These are phyloP conservation scores for Neomonachus schauinslandi DNA, from an alignment of 2,113 vertebrate species.

Conservation along the genomic window DNA sequence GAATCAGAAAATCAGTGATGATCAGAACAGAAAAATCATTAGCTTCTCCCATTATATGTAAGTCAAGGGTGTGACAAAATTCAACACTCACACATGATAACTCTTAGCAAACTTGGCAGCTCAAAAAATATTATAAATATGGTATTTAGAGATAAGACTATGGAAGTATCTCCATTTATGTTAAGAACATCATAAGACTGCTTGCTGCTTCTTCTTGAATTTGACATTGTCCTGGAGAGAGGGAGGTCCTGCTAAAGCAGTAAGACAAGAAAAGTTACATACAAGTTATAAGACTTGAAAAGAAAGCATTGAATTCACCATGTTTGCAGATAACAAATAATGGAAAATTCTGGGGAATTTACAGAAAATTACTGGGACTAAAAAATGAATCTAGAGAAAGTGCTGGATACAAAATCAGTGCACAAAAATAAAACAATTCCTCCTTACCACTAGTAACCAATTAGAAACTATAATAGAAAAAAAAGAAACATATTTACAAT, in stretches of 20 bases:
- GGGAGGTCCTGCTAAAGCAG: not conserved
- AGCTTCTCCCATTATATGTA: fast-evolving
- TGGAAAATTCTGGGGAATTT: not conserved
- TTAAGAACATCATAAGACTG: fast-evolving
- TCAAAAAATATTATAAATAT: fast-evolving
- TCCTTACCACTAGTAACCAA: fast-evolving
- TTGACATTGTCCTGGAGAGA: not conserved
- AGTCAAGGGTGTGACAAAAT: fast-evolving
- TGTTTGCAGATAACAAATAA: too few species aligned
- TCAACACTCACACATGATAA: fast-evolving
- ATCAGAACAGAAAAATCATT: not conserved
- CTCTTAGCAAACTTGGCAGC: not conserved
- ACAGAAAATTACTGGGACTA: not conserved
- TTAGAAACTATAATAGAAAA: not conserved
- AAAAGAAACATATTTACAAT: too few species aligned
- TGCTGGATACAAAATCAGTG: not conserved
- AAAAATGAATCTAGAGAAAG: not conserved
- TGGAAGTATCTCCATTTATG: fast-evolving
- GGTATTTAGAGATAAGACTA: fast-evolving
- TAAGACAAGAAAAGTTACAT: not conserved
- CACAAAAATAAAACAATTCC: fast-evolving
- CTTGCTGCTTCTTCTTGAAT: fast-evolving
- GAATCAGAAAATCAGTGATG: not conserved
- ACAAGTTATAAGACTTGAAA: not conserved
- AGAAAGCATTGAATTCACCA: not conserved